Base-by-base conservation (phyloP, 2,888 invertebrate genomes). In the Hermodice carunculata region DNA sequence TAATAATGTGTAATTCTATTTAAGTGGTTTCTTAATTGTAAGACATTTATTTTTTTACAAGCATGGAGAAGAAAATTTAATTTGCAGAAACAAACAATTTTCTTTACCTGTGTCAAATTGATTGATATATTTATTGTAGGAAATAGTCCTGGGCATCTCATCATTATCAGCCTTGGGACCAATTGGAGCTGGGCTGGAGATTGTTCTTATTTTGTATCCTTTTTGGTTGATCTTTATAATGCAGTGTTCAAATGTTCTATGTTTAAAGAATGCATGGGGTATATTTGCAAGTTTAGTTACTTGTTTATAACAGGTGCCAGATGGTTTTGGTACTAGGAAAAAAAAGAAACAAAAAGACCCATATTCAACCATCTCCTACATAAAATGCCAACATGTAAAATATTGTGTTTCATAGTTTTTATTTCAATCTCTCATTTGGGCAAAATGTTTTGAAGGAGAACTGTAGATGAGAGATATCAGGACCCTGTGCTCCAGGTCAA, bases 81-180 rank as follows among this genome's bases (percentile, higher is more conserved):
- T n/a, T n/a, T n/a, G n/a, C n/a, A n/a, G n/a, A n/a, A n/a, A n/a
- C n/a, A n/a, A n/a, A n/a, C n/a, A n/a, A n/a, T n/a, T n/a, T n/a
- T n/a, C n/a, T n/a, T n/a, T n/a, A n/a, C n/a, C n/a, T n/a, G n/a
- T n/a, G n/a, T n/a, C n/a, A n/a, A n/a, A n/a, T n/a, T n/a, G n/a
- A n/a, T n/a, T n/a, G n/a, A n/a, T 19, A 46, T 61, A 43, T 58
- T 22, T 60, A 28, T 76, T 79, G 4, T 75, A 84, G 84, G 82
- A 83, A 56, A 80, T 79, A 43, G 82, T 81, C 1, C 87, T 98
- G 73, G 96, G 97, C 58, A 93, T 96, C 75, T 92, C 93, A 76
- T 97, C 97, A 4, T 89, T 98, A 48, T 98, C 98, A 24, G 93
- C 94, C 83, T 89, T 98, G 72, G 98, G 98, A 0, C 93, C 94